Percentiles rank a stretch among this genome's conserved stretches.
These are phyloP conservation scores for Nezara viridula DNA, from an alignment of 2,888 invertebrate species.

Conservation along the genomic window DNA sequence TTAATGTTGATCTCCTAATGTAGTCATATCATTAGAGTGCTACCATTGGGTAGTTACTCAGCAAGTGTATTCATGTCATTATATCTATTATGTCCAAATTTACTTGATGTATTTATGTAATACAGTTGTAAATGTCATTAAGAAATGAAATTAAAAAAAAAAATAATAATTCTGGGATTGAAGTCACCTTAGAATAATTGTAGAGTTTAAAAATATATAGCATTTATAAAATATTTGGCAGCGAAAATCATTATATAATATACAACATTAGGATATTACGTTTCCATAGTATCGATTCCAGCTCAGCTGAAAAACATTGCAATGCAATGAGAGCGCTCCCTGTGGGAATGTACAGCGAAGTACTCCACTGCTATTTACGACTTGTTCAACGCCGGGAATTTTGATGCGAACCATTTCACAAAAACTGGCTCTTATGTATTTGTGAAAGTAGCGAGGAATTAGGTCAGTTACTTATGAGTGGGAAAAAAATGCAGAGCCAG, in stretches of 20 bases:
- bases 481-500: not conserved
- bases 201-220: no score
- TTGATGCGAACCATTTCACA: slow-evolving; percentile 28
- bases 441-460: not conserved
- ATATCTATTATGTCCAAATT: no score
- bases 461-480: not conserved
- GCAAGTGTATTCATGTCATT: no score
- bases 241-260: not conserved
- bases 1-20: no score
- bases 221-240: no score
- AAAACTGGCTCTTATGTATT: slow-evolving; percentile 3
- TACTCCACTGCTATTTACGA: not conserved
- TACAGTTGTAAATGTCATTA: no score
- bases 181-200: no score
- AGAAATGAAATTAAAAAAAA: no score
- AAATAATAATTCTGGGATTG: no score
- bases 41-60: no score
- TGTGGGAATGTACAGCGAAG: not conserved
- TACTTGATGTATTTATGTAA: no score
- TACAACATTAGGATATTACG: not conserved
- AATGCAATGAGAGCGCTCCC: not conserved
- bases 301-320: not conserved
- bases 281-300: not conserved
- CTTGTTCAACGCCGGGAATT: not conserved
- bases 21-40: no score